These are phyloP conservation scores for Molossus molossus DNA, from an alignment of 2,797 vertebrate species.

Conservation along the genomic window DNA sequence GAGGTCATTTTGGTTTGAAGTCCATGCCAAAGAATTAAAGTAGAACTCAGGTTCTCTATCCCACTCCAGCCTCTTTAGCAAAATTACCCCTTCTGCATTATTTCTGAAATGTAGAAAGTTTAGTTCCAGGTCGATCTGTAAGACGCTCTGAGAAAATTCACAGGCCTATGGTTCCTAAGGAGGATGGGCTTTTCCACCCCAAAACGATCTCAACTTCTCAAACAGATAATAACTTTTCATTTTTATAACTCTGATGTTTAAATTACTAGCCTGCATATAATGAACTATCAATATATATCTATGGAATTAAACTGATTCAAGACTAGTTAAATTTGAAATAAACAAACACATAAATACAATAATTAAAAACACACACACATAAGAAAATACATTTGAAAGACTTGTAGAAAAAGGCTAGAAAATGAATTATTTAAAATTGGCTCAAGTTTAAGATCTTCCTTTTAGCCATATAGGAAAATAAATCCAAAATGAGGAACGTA, in stretches of 20 bases:
- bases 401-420: conserved; percentile 28
- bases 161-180: background rate
- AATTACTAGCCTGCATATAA: background rate
- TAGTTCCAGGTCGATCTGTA: background rate
- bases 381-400: conserved; percentile 60
- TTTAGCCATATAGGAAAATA: conserved; percentile 16
- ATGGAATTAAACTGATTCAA: conserved; percentile 34
- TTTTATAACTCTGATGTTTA: conserved; percentile 34
- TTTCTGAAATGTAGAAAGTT: background rate
- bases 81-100: background rate
- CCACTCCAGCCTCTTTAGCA: background rate
- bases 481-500: conserved; percentile 4
- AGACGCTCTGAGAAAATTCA: background rate
- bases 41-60: background rate
- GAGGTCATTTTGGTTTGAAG: conserved; percentile 24
- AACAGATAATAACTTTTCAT: background rate
- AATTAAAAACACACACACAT: conserved; percentile 19
- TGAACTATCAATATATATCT: conserved; percentile 36
- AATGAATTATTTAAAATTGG: conserved; percentile 51
- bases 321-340: conserved; percentile 58
- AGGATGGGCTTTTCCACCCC: background rate
- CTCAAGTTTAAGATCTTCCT: background rate
- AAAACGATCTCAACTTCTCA: conserved; percentile 10
- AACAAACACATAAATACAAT: conserved; percentile 65
- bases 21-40: background rate